Conservation (phyloP, 2,113 vertebrate genomes). For the Leuciscus idus region DNA sequence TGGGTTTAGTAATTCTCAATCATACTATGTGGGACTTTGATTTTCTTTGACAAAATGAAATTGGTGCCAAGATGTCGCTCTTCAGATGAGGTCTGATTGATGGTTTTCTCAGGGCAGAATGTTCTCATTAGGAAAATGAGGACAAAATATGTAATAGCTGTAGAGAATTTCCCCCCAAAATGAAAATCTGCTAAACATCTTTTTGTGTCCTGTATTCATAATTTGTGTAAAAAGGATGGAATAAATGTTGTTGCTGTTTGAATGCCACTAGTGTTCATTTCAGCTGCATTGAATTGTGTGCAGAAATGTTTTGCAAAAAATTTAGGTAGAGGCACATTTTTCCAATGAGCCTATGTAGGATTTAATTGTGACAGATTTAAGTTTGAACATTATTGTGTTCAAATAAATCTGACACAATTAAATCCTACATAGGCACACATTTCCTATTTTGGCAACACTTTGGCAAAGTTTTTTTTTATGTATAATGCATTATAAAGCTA, state of each 20-base stretch:
- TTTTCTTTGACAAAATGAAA: slow-evolving; percentile 38
- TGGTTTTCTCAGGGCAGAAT: slow-evolving; percentile 11
- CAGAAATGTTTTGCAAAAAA: too few relatives aligned
- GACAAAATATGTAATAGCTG: neutral
- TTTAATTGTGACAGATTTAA: too few relatives aligned
- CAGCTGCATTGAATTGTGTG: too few relatives aligned
- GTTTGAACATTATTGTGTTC: too few relatives aligned
- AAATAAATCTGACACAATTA: too few relatives aligned
- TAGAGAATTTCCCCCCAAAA: neutral
- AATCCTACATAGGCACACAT: too few relatives aligned
- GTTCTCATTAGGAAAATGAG: slow-evolving; percentile 6
- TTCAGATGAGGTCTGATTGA: slow-evolving; percentile 29
- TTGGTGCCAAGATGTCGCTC: slow-evolving; percentile 28
- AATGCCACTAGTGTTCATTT: neutral
- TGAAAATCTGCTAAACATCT: neutral
- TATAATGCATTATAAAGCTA: too few relatives aligned
- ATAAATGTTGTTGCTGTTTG: neutral
- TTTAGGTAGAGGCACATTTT: too few relatives aligned
- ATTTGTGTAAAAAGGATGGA: neutral
- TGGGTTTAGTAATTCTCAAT: slow-evolving; percentile 36
- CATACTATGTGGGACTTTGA: slow-evolving; percentile 42
- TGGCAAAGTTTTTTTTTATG: too few relatives aligned
- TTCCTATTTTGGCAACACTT: too few relatives aligned
- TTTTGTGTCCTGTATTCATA: neutral
- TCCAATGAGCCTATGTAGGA: too few relatives aligned